Percentiles rank a stretch among this genome's conserved stretches.
These are phyloP conservation scores for Caiman crocodilus DNA, from an alignment of 2,797 vertebrate genomes.

Conservation along the genomic window DNA sequence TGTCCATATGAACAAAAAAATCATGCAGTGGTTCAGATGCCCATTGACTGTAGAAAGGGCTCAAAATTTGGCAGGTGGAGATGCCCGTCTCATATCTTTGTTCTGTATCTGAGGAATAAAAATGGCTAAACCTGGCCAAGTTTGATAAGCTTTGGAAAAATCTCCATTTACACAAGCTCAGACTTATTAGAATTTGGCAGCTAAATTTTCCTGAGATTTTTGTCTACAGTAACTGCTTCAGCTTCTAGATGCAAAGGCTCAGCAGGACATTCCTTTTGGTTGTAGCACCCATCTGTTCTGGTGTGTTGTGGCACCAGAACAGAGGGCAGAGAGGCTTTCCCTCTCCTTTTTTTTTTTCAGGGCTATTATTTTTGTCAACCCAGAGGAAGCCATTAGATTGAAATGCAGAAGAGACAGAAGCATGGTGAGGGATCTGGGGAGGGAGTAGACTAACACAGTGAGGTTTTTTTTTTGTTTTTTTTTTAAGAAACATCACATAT, in stretches of 20 bases:
- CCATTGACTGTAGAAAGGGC: background rate
- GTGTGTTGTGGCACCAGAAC: conserved; percentile 26
- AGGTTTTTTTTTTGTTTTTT: background rate
- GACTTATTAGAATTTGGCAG: conserved; percentile 34
- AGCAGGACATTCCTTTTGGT: background rate
- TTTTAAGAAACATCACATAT: accelerated
- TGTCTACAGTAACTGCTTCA: conserved; percentile 18
- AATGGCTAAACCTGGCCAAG: background rate
- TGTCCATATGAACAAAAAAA: background rate
- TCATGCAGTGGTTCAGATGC: background rate
- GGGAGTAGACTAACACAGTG: background rate
- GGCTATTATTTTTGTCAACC: background rate
- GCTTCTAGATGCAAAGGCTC: background rate
- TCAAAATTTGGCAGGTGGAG: background rate
- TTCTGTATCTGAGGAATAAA: background rate
- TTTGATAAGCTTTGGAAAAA: conserved; percentile 30
- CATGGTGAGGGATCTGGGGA: background rate
- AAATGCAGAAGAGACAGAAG: background rate
- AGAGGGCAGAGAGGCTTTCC: accelerated
- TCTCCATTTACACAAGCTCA: background rate
- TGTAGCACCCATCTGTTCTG: background rate
- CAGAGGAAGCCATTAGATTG: background rate
- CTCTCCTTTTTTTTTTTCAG: background rate
- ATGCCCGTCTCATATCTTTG: no score
- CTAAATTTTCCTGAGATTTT: background rate